Base-by-base conservation (phyloP, 2,888 invertebrate genomes). In the Leptinotarsa haldemani region DNA sequence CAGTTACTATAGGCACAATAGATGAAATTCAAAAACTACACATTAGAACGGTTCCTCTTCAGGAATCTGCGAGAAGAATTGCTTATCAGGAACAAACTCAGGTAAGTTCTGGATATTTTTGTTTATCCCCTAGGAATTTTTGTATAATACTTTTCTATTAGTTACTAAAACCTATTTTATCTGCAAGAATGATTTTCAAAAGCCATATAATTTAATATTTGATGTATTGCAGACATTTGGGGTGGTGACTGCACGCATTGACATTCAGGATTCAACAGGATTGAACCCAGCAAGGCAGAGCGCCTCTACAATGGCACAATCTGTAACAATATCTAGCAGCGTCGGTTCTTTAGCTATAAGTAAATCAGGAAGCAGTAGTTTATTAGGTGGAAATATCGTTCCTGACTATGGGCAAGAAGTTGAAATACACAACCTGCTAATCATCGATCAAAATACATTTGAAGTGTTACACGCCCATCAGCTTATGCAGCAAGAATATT, bases 21-120 rank as follows among this genome's bases (percentile, higher is more conserved):
- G 99, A 99, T 87, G 98, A 99, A 88, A 99, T 99, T 78, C 98
- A 99, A 87, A 99, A 99, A 86, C 88, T 99, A 20, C 99, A 99
- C 87, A 99, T 99, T 81, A 90, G 99, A 71, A 98, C 98, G 0
- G 97, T 99, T 22, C 96, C 97, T 0, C 89, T 99, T 1, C 96
- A 96, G 1, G 99, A 99, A 89, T 96, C 97, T 0, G 97, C 98
- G 0, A 90, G 97, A 69, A 90, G 98, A 74, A 98, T 99, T 84
- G 95, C 98, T 0, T 97, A 99, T 87, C 99, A 99, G 86, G 97
- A 97, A 85, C 91, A 92, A 58, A 94, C 97, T 16, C 95, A 95
- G 89, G 92, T 92, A 82, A 77, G 30, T 61, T 18, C 74, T 61
- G 20, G 15, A 69, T 69, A 69, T 68, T 52, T 22, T n/a, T 50